phyloP scores from a whole-genome alignment of 2,113 vertebrate genomes.

The Platichthys stellatus region DNA sequence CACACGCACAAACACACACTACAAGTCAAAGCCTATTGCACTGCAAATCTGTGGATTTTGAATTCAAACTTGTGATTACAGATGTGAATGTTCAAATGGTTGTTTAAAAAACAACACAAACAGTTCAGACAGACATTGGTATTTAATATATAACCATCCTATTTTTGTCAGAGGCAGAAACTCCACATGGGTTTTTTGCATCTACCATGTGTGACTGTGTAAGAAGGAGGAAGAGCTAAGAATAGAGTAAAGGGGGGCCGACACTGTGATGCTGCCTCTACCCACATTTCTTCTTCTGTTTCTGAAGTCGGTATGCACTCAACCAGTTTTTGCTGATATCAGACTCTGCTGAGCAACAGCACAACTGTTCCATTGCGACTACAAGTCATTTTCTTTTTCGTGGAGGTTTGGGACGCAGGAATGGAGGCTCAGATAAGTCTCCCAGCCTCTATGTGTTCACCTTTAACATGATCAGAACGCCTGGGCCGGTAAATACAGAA shows the following conservation, averaged over 20 bases:
- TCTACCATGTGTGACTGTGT: slow-evolving; percentile 69
- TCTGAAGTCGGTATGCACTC: slow-evolving; percentile 42
- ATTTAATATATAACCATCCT: neutral
- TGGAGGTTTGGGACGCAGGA: slow-evolving; percentile 7
- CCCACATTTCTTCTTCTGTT: slow-evolving; percentile 49
- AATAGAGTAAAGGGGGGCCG: slow-evolving; percentile 68
- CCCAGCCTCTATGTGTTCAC: slow-evolving; percentile 20
- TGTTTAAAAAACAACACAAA: neutral
- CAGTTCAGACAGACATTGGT: neutral
- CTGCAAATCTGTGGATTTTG: no score
- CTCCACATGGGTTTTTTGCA: slow-evolving; percentile 30
- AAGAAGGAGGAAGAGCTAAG: slow-evolving; percentile 71
- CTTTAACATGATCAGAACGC: slow-evolving; percentile 42
- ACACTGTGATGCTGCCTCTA: slow-evolving; percentile 59
- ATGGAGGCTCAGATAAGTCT: slow-evolving; percentile 8
- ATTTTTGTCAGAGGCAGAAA: neutral
- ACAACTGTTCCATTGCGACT: slow-evolving; percentile 5
- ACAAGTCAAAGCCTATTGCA: no score
- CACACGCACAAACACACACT: no score
- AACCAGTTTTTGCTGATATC: slow-evolving; percentile 24
- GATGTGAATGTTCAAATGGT: no score
- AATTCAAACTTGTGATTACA: no score
- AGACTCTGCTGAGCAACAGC: slow-evolving; percentile 8
- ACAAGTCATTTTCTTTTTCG: neutral
- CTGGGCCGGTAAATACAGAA: slow-evolving; percentile 5